phyloP scores from a whole-genome alignment of 2,113 vertebrate genomes.

The Emydura subglobosa region DNA sequence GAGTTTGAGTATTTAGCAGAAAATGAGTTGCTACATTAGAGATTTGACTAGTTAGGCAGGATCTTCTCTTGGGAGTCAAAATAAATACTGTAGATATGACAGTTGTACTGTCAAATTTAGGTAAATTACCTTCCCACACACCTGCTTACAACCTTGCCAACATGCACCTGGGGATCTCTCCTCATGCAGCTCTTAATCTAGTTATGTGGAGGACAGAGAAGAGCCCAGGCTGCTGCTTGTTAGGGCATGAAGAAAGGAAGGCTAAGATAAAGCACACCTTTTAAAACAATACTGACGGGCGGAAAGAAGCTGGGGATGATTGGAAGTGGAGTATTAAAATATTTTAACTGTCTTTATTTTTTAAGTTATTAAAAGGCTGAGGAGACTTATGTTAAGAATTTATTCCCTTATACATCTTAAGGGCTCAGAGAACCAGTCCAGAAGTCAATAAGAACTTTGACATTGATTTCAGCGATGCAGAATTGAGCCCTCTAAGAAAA shows the following conservation, averaged over 20 bases:
- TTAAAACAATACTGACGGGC: constrained; percentile 40
- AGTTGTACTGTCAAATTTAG: constrained; percentile 52
- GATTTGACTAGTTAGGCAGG: constrained; percentile 43
- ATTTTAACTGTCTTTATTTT: constrained; percentile 66
- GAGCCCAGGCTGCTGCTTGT: constrained; percentile 57
- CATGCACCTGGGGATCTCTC: constrained; percentile 58
- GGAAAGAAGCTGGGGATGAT: constrained; percentile 13
- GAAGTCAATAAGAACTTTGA: not conserved
- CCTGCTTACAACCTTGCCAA: constrained; percentile 44
- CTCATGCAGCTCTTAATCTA: constrained; percentile 61
- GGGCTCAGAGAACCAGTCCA: not conserved
- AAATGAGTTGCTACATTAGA: constrained; percentile 63
- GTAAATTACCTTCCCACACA: constrained; percentile 31
- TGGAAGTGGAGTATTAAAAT: constrained; percentile 42
- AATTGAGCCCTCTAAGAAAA: not conserved
- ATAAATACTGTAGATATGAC: constrained; percentile 42
- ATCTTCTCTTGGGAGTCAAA: constrained; percentile 51
- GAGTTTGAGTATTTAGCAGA: constrained; percentile 56
- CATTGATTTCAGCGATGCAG: not conserved
- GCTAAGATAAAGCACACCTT: constrained; percentile 33
- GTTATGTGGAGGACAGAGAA: constrained; percentile 49
- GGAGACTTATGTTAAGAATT: constrained; percentile 28
- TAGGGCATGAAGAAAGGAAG: constrained; percentile 51
- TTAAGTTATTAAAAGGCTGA: constrained; percentile 47
- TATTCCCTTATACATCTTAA: constrained; percentile 8